Percentiles rank a stretch among this genome's conserved stretches.
Evolutionary conservation across 1,140 invertebrate genomes (phyloP).

Genomic region (Nasonia giraulti): DNA sequence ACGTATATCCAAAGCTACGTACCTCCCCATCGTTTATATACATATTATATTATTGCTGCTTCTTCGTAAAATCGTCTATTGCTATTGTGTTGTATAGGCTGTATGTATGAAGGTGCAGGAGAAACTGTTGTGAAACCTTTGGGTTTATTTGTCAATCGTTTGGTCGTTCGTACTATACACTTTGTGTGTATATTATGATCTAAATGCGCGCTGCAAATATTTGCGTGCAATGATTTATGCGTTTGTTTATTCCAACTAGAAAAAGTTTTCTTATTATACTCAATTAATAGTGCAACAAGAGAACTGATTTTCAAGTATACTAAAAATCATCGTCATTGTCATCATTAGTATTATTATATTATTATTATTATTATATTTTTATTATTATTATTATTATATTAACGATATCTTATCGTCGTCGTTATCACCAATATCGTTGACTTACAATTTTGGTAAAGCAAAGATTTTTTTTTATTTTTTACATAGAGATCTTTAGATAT

Average conservation of each 20-base stretch:
- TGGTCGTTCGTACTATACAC: slow-evolving; percentile 30
- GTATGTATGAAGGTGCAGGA: slow-evolving; percentile 44
- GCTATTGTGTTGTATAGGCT: slow-evolving; percentile 40
- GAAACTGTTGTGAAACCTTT: slow-evolving; percentile 46
- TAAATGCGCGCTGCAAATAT: slow-evolving; percentile 15
- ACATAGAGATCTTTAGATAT: slow-evolving; percentile 26
- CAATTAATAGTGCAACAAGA: slow-evolving; percentile 9
- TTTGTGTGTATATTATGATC: slow-evolving; percentile 21
- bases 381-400: slow-evolving; percentile 28
- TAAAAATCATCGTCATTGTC: slow-evolving; percentile 35
- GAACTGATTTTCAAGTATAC: slow-evolving; percentile 21
- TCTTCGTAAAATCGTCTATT: slow-evolving; percentile 35
- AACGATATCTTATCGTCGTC: slow-evolving; percentile 32
- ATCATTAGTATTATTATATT: slow-evolving; percentile 29
- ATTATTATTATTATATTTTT: slow-evolving; percentile 36
- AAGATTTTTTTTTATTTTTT: slow-evolving; percentile 37
- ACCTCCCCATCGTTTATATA: slow-evolving; percentile 41
- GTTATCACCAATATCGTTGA: slow-evolving; percentile 35
- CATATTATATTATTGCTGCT: slow-evolving; percentile 6
- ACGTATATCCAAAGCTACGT: slow-evolving; percentile 51
- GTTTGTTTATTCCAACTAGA: slow-evolving; percentile 33
- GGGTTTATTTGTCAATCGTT: slow-evolving; percentile 43
- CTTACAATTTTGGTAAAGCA: slow-evolving; percentile 31
- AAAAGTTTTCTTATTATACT: slow-evolving; percentile 31
- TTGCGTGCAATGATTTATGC: slow-evolving; percentile 13